Percentiles rank a stretch among this genome's conserved stretches.
Conservation (phyloP, 2,888 invertebrate species). For the Cerceris ruficornis region DNA sequence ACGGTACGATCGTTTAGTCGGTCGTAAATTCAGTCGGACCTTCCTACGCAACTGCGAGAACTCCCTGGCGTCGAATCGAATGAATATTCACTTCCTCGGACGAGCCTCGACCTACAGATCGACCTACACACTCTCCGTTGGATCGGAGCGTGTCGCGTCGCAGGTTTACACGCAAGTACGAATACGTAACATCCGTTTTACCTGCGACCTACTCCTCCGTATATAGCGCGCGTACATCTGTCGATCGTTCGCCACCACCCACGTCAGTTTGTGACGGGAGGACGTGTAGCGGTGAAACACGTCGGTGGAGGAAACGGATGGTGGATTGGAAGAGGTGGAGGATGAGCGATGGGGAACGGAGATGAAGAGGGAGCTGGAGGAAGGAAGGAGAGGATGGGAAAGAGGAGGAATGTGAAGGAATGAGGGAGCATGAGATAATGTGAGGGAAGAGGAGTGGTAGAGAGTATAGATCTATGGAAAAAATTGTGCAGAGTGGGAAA, state of each 20-base stretch:
- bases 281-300: slow-evolving; percentile 35
- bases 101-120: slow-evolving; percentile 56
- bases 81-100: slow-evolving; percentile 53
- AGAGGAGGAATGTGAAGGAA: not conserved
- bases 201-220: slow-evolving; percentile 57
- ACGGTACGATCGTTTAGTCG: slow-evolving; percentile 46
- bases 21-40: slow-evolving; percentile 48
- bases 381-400: not conserved
- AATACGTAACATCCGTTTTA: slow-evolving; percentile 62
- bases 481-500: no score
- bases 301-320: slow-evolving; percentile 23
- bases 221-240: slow-evolving; percentile 44
- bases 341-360: not conserved
- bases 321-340: not conserved
- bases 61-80: slow-evolving; percentile 22
- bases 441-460: no score
- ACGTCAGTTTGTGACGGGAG: slow-evolving; percentile 33
- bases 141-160: slow-evolving; percentile 45
- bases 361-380: not conserved
- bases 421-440: no score
- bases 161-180: slow-evolving; percentile 48
- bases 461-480: no score
- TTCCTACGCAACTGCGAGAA: slow-evolving; percentile 43
- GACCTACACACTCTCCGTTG: slow-evolving; percentile 49
- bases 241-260: slow-evolving; percentile 54